phyloP scores from a whole-genome alignment of 2,113 vertebrate species.

The Solea senegalensis region DNA sequence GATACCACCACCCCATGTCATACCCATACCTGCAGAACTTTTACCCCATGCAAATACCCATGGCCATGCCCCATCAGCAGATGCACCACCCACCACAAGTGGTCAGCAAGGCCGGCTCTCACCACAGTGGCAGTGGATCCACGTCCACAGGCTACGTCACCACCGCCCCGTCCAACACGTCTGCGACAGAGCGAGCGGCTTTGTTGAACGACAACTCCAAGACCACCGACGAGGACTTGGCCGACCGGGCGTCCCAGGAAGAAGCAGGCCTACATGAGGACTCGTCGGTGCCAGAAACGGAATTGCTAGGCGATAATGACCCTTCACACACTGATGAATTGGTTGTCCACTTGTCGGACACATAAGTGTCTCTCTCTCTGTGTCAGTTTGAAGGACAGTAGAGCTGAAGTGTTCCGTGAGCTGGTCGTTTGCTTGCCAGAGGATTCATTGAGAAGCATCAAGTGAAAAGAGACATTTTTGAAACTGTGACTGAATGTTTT shows the following conservation, averaged over 20 bases:
- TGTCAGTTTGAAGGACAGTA: slow-evolving; percentile 13
- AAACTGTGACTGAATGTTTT: slow-evolving; percentile 68
- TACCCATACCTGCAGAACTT: slow-evolving; percentile 96
- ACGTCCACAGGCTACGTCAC: slow-evolving; percentile 97
- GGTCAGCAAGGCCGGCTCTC: slow-evolving; percentile 90
- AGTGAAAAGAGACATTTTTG: slow-evolving; percentile 68
- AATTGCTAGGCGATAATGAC: slow-evolving; percentile 90
- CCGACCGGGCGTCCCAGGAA: slow-evolving; percentile 81
- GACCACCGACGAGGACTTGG: slow-evolving; percentile 76
- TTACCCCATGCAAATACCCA: slow-evolving; percentile 94
- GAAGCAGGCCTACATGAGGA: slow-evolving; percentile 82
- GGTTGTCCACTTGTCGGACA: slow-evolving; percentile 82
- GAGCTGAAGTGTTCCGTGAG: slow-evolving; percentile 48
- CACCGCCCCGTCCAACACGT: slow-evolving; percentile 89
- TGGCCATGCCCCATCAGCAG: slow-evolving; percentile 92
- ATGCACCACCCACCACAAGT: slow-evolving; percentile 84
- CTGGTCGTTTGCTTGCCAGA: slow-evolving; percentile 34
- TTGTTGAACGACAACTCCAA: slow-evolving; percentile 82
- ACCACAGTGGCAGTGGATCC: slow-evolving; percentile 95
- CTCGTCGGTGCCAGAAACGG: slow-evolving; percentile 89
- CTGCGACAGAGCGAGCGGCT: slow-evolving; percentile 86
- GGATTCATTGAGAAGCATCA: slow-evolving; percentile 32
- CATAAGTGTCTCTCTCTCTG: slow-evolving; percentile 67
- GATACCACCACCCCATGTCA: slow-evolving; percentile 94
- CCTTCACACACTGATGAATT: slow-evolving; percentile 83